Evolutionary conservation across 2,113 vertebrate genomes (phyloP).

Genomic region (Zootoca vivipara): DNA sequence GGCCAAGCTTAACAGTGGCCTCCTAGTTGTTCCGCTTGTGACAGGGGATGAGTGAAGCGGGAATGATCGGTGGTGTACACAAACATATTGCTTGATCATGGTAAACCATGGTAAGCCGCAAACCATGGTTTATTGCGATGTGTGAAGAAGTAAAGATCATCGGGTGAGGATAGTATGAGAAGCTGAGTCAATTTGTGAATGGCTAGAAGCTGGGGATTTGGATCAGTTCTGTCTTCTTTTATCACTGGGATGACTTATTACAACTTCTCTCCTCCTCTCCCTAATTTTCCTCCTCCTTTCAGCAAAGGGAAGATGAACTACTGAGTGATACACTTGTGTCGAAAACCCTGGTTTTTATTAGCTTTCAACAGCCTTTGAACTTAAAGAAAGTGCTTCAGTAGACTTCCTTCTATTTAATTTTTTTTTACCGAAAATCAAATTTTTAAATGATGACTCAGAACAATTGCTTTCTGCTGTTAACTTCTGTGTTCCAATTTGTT

Average conservation of each 20-base stretch:
- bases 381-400: background rate
- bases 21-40: too few relatives aligned
- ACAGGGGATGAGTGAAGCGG: too few relatives aligned
- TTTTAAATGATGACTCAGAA: background rate
- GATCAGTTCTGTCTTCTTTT: background rate
- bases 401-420: background rate
- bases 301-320: background rate
- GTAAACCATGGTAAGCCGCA: too few relatives aligned
- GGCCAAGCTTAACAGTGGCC: too few relatives aligned
- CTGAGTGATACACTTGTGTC: background rate
- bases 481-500: conserved; percentile 37
- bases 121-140: too few relatives aligned
- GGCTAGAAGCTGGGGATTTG: background rate
- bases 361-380: background rate
- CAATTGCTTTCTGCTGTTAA: background rate
- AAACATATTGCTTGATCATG: too few relatives aligned
- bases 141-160: background rate
- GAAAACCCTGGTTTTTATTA: background rate
- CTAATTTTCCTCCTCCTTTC: background rate
- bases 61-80: too few relatives aligned
- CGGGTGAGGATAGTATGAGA: background rate
- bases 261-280: background rate
- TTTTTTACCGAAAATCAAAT: background rate
- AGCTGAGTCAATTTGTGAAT: background rate
- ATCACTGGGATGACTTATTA: background rate